Evolutionary conservation across 2,113 vertebrate species (phyloP), one percentile per base, ranked within the genome.

Genomic region (Tilapia sparmanii): DNA sequence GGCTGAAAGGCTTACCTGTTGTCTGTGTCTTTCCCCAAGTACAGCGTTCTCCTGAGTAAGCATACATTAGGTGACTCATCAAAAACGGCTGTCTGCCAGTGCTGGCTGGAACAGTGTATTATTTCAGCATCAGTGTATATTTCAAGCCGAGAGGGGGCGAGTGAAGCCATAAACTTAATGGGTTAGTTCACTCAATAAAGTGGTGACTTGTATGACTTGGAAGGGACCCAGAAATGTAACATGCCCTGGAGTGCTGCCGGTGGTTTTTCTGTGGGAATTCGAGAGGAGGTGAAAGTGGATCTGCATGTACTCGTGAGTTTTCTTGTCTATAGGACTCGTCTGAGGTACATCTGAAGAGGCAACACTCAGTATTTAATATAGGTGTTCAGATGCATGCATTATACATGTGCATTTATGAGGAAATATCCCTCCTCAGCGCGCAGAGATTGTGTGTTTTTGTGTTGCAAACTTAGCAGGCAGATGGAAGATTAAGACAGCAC

Each of bases 61-160:
- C 94, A 68, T 86, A 68, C 90, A 94, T 93, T 92, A 93, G 91
- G 81, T 95, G 95, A 95, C 90, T 95, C 93, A 94, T 94, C 93
- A 92, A 52, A 88, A 92, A 38, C 38, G 40, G 40, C 87, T 15
- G 73, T 68, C 88, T 91, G 93, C 92, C 91, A 90, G 68, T 80
- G 84, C 86, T 47, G 83, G 82, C 92, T 91, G 81, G 87, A 91
- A 86, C 76, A 33, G 89, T 86, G 85, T 92, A 91, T 94, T 93
- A 94, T 93, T 95, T 89, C 86, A 92, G 89, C 91, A 91, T 94
- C 87, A 93, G 90, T 92, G 85, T 92, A 85, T 90, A 90, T 95
- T 93, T 94, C 93, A 91, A 90, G 73, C 81, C 11, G 80, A 86
- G 88, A 33, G 76, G 57, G 80, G 47, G 78, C 22, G 85, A 16